Evolutionary conservation across 2,797 vertebrate genomes (phyloP), one percentile per base, ranked within the genome.

Genomic region (Sternarchorhynchus goeldii): DNA sequence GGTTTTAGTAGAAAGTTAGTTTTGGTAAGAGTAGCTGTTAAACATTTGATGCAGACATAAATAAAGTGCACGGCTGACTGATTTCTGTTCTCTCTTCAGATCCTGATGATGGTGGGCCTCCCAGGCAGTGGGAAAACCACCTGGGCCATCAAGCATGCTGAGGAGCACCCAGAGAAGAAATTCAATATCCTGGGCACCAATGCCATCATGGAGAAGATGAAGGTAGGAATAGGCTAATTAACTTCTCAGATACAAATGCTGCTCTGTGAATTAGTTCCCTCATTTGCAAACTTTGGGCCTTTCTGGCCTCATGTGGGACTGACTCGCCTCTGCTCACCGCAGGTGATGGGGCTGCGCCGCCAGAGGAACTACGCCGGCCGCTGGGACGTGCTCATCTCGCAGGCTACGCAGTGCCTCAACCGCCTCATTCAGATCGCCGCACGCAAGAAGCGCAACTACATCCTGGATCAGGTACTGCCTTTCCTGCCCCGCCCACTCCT

Each of bases 191-290:
- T 98, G 87, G 97, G 97, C 18, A 98, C 97, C 80, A 98, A 98
- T 21, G 95, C 96, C 72, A 98, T 98, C 86, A 97, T 98, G 96
- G 97, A 98, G 82, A 98, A 98, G 86, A 98, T 98, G 97, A 95
- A 95, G 94, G 96, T 97, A 66, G 69, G 86, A 34, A 21, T 32
- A 0, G 1, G 4, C 17, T 17, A 17, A 34, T 18, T 14, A 21
- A 59, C n/a, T 7, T 0, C 16, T 16, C 39, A 6, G 10, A 50
- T 12, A 1, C 50, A 21, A 41, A 58, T 41, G 62, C 56, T 5
- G 5, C n/a, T 25, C 6, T 31, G 16, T 20, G 5, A 21, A 17
- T 56, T 0, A 21, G 29, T 6, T 31, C 17, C 1, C n/a, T 18
- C 20, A 10, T 34, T 66, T 2, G 12, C 18, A 16, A 14, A 36